Evolutionary conservation across 2,113 vertebrate genomes (phyloP).

Genomic region (Loxodonta africana): DNA sequence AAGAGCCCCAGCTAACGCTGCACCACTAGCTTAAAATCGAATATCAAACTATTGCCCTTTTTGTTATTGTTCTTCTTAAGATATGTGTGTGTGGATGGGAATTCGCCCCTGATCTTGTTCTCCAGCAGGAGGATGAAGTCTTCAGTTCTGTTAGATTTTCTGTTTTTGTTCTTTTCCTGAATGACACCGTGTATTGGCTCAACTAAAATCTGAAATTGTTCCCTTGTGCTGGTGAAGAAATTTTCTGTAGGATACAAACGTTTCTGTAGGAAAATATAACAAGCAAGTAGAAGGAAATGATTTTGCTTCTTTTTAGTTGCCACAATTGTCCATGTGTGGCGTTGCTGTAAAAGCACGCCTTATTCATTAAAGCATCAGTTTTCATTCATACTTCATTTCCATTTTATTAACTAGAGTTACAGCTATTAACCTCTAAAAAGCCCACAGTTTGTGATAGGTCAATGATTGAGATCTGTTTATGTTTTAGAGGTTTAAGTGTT

Average conservation of each 20-base stretch:
- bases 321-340: background rate
- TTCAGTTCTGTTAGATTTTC: slow-evolving; percentile 23
- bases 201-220: slow-evolving; percentile 20
- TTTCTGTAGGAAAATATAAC: background rate
- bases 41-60: background rate
- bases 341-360: background rate
- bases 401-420: slow-evolving; percentile 7
- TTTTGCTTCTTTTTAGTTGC: background rate
- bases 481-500: background rate
- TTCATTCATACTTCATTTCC: background rate
- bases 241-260: background rate
- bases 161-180: slow-evolving; percentile 43
- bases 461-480: background rate
- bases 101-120: slow-evolving; percentile 14
- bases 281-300: background rate
- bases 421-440: background rate
- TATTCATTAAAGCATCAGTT: background rate
- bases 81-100: background rate
- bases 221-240: background rate
- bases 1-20: background rate
- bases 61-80: background rate
- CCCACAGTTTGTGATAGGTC: background rate
- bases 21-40: slow-evolving; percentile 9
- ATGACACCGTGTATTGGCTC: slow-evolving; percentile 1
- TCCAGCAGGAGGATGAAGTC: background rate